Base-by-base conservation (phyloP, 2,797 vertebrate genomes). In the Hydrocynus forskahlii region DNA sequence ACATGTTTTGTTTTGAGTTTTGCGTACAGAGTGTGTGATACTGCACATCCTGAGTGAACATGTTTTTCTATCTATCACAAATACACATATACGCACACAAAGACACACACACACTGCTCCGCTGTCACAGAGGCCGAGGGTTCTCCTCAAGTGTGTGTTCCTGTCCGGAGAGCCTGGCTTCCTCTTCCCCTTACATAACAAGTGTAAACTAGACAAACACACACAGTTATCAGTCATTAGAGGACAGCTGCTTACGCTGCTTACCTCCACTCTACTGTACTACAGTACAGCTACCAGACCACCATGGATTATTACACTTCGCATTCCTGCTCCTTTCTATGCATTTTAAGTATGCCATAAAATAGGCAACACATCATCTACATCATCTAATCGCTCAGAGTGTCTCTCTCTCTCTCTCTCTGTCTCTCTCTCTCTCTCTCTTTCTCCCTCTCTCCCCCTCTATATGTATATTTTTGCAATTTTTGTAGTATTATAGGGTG, bases 171-270 rank as follows among this genome's bases (percentile, higher is more conserved):
- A 92, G 88, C 87, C 89, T 68, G 85, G 83, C 92, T 92, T 94
- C 93, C 92, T 90, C 87, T 93, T 94, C 92, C 93, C 83, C 89
- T 94, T 94, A 92, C 87, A 89, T 94, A 94, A 94, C 87, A 84
- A 83, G 78, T 79, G 77, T 81, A 81, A 83, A 86, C 73, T 76
- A 90, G 14, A 73, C 78, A 85, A 77, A 83, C 81, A 86, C 84
- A 85, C 67, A 76, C 75, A 74, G 43, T 81, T 78, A 80, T 86
- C 81, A 75, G 78, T 57, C 76, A 80, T 48, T 45, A 74, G 62
- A 48, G 8, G 62, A 81, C 76, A 70, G 68, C 71, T 74, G 40
- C 68, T 70, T 62, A n/a, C 54, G 62, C 52, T 68, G 13, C n/a
- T 19, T 23, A 25, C 40, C 17, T 78, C 52, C 66, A 76, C 7